Conservation (phyloP, 2,113 vertebrate genomes). For the Takifugu flavidus region DNA sequence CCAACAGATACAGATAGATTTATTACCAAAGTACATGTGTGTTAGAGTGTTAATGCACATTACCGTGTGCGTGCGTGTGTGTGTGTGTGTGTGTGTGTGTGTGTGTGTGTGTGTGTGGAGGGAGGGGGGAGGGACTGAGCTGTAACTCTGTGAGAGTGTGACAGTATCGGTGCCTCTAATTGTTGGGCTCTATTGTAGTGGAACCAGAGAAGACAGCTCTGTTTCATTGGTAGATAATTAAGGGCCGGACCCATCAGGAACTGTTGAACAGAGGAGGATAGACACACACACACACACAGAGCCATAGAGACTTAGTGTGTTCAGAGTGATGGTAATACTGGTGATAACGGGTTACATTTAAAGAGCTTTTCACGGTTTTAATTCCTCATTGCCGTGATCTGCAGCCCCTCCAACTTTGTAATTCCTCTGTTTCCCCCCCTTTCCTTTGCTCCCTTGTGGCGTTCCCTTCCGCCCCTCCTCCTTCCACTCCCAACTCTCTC, state of each 20-base stretch:
- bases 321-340: constrained; percentile 54
- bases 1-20: constrained; percentile 58
- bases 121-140: constrained; percentile 29
- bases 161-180: constrained; percentile 66
- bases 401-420: constrained; percentile 28
- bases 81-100: constrained; percentile 15
- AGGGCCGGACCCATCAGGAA: constrained; percentile 70
- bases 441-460: neutral
- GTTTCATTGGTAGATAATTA: constrained; percentile 73
- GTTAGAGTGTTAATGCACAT: neutral
- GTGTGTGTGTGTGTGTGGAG: constrained; percentile 13
- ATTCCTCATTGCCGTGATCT: constrained; percentile 35
- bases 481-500: neutral
- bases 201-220: constrained; percentile 71
- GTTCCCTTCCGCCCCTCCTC: neutral
- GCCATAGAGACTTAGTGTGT: constrained; percentile 24
- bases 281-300: constrained; percentile 15
- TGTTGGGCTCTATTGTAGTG: constrained; percentile 73
- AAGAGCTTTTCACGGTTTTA: constrained; percentile 60
- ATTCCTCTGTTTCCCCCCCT: constrained; percentile 18
- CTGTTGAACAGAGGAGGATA: constrained; percentile 64
- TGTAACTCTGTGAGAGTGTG: constrained; percentile 43
- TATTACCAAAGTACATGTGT: constrained; percentile 44
- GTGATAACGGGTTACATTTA: constrained; percentile 62
- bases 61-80: neutral